Conservation (phyloP, 2,888 invertebrate genomes). For the Polylopha cassiicola region DNA sequence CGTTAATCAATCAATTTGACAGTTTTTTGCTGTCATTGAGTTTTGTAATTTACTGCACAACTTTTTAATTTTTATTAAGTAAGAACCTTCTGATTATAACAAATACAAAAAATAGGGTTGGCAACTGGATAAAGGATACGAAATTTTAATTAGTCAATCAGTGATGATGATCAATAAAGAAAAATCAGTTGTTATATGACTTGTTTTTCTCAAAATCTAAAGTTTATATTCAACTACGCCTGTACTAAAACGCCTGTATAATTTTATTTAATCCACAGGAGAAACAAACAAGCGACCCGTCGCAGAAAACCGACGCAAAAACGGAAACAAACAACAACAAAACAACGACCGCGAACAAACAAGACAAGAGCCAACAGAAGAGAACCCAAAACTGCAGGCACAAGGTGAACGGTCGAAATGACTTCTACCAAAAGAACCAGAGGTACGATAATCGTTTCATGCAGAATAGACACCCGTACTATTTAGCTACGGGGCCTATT, state of each 20-base stretch:
- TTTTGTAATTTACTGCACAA: too few species aligned
- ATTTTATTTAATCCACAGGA: conserved; percentile 36
- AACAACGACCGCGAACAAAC: conserved; percentile 35
- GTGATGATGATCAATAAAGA: too few species aligned
- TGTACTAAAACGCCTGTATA: too few species aligned
- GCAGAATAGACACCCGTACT: conserved; percentile 63
- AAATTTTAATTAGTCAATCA: too few species aligned
- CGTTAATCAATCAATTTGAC: neutral
- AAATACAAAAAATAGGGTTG: too few species aligned
- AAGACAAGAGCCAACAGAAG: conserved; percentile 50
- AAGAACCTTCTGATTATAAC: too few species aligned
- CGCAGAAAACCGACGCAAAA: conserved; percentile 34
- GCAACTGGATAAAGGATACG: too few species aligned
- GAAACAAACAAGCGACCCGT: conserved; percentile 41
- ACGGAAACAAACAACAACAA: conserved; percentile 27
- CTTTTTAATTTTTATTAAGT: too few species aligned
- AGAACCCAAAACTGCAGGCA: conserved; percentile 58
- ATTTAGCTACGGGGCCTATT: conserved; percentile 69
- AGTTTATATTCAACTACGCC: too few species aligned
- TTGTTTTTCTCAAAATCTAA: too few species aligned
- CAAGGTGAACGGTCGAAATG: conserved; percentile 51
- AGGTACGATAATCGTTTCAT: conserved; percentile 65
- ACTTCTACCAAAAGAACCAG: conserved; percentile 62
- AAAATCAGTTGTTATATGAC: too few species aligned
- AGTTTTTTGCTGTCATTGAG: neutral